A percentile compares a stretch with the other conserved stretches of the same genome.
phyloP scores from a whole-genome alignment of 2,113 vertebrate species.

The Melozone crissalis region DNA sequence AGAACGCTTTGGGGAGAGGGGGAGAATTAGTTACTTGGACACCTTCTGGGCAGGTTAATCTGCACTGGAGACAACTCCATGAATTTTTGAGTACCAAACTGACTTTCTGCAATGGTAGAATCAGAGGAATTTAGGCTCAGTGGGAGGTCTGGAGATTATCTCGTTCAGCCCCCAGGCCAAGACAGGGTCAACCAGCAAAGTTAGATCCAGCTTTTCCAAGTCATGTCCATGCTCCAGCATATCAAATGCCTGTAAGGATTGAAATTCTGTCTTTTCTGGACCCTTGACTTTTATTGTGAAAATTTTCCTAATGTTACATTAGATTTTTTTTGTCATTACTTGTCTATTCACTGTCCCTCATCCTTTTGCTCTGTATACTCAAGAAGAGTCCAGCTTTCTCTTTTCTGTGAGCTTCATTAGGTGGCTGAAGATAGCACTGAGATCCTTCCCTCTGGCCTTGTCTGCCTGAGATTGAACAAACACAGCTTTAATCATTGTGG shows the following conservation, averaged over 20 bases:
- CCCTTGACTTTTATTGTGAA: background rate
- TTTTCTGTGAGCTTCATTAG: background rate
- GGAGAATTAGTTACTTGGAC: background rate
- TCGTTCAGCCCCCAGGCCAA: background rate
- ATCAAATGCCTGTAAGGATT: background rate
- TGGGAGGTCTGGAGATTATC: background rate
- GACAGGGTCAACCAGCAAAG: background rate
- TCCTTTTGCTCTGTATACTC: background rate
- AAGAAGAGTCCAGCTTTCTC: background rate
- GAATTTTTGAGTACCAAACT: background rate
- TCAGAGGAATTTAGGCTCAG: background rate
- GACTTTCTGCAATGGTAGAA: background rate
- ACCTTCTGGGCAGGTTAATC: background rate
- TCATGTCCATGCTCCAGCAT: background rate
- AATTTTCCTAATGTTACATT: background rate
- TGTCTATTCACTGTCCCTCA: background rate
- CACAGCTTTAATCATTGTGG: background rate
- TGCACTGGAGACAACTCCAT: background rate
- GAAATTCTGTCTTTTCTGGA: background rate
- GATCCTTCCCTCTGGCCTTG: background rate
- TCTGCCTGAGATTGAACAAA: background rate
- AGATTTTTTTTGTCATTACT: background rate
- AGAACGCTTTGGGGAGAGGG: background rate
- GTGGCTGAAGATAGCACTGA: background rate
- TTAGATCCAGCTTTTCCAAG: background rate